Evolutionary conservation across 2,888 invertebrate genomes (phyloP).

Genomic region (Beris chalybata): DNA sequence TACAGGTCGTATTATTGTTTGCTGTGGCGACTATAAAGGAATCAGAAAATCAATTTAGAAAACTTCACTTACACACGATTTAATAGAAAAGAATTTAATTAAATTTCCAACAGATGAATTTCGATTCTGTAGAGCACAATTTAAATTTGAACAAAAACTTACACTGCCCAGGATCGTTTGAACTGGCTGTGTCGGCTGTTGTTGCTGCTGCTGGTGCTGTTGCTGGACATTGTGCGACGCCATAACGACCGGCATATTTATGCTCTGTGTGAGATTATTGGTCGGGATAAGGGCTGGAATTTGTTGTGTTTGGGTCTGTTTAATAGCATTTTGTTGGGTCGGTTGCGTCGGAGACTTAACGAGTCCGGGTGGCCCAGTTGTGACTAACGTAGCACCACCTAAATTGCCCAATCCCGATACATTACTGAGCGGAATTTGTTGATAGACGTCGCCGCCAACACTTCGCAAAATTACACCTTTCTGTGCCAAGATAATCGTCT

Average conservation of each 20-base stretch:
- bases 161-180: constrained; percentile 51
- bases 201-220: constrained; percentile 43
- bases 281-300: constrained; percentile 55
- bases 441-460: constrained; percentile 55
- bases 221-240: constrained; percentile 51
- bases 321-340: constrained; percentile 39
- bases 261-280: constrained; percentile 44
- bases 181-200: constrained; percentile 42
- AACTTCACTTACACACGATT: too few relatives aligned
- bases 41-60: constrained; percentile 23
- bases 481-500: constrained; percentile 55
- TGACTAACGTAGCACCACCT: constrained; percentile 45
- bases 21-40: constrained; percentile 49
- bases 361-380: constrained; percentile 53
- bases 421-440: constrained; percentile 56
- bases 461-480: constrained; percentile 55
- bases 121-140: background rate
- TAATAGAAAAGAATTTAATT: background rate
- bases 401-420: constrained; percentile 50
- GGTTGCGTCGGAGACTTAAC: constrained; percentile 51
- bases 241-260: constrained; percentile 41
- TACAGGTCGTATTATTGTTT: constrained; percentile 55
- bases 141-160: constrained; percentile 40
- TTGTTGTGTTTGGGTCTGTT: constrained; percentile 46
- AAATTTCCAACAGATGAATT: background rate